Conservation (phyloP, 2,888 invertebrate species). For the Ophion obscuratus region DNA sequence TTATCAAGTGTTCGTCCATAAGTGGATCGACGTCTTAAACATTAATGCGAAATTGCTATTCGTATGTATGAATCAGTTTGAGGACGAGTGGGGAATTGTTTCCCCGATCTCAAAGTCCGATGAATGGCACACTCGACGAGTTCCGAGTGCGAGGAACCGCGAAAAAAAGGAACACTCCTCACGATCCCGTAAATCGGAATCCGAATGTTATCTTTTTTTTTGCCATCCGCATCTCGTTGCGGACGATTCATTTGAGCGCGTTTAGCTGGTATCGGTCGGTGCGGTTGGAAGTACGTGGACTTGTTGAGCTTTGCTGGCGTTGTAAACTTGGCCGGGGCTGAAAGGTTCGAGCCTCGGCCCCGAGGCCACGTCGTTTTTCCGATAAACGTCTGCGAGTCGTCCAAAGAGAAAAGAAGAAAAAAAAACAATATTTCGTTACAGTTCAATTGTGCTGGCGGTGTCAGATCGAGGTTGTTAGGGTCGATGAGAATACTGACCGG, state of each 20-base stretch:
- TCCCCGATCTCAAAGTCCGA: not conserved
- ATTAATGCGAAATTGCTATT: not conserved
- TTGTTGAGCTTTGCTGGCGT: constrained; percentile 95
- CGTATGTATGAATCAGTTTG: no score
- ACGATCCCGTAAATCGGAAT: not conserved
- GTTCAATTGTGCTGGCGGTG: not conserved
- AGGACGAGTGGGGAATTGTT: not conserved
- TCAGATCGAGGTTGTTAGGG: not conserved
- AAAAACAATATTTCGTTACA: not conserved
- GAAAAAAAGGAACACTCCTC: not conserved
- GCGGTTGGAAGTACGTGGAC: constrained; percentile 91
- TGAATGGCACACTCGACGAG: not conserved
- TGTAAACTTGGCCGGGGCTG: constrained; percentile 96
- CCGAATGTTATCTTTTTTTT: not conserved
- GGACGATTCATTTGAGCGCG: constrained; percentile 9
- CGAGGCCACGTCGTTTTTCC: constrained; percentile 84
- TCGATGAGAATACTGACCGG: constrained; percentile 75
- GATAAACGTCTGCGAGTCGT: constrained; percentile 80
- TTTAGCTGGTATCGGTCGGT: constrained; percentile 77
- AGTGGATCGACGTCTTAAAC: not conserved
- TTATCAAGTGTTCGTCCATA: no score
- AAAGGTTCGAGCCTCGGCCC: constrained; percentile 94
- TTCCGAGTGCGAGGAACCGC: not conserved
- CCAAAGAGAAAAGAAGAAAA: not conserved
- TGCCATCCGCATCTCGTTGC: not conserved